Evolutionary conservation across 2,888 invertebrate species (phyloP), one percentile per base, ranked within the genome.

Genomic region (Cosmia pyralina): DNA sequence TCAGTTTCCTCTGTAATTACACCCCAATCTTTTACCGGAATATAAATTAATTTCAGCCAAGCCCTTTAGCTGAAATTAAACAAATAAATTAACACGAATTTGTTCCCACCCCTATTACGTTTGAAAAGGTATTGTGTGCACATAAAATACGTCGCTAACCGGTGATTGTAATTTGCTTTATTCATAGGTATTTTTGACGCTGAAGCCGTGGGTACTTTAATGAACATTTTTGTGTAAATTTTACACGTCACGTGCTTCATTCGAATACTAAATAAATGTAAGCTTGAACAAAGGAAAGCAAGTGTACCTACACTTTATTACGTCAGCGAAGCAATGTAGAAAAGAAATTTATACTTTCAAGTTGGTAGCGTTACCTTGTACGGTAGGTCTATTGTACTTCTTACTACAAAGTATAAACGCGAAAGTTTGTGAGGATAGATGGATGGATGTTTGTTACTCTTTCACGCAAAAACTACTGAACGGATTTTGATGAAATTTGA

Each of bases 71-170:
- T 28, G 55, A 66, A 80, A 80, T 84, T 74, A 84, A 80, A 63
- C 71, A 75, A 81, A 80, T 66, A 69, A 81, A 75, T 84, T 75
- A 74, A 84, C 67, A 69, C 60, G n/a, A 74, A 80, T 74, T 83
- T 52, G 70, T 75, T 72, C 69, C 10, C 73, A 77, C 66, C 68
- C 74, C 59, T 64, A 68, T 74, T 64, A 63, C 41, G 53, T 75
- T 73, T 65, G 59, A 38, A 69, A 76, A 76, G 65, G 76, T 64
- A 68, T 74, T 70, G 71, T 85, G 71, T 74, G 63, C 64, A 19
- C 58, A 55, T 68, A 74, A 67, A 75, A 62, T 69, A 75, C 59
- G 55, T 46, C 53, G 59, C 46, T 52, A 34, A 63, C 50, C 41
- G 67, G 62, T 68, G 63, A 79, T 74, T 77, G 65, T 72, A 52